Evolutionary conservation across 2,888 invertebrate species (phyloP).

Genomic region (Xestia sexstrigata): DNA sequence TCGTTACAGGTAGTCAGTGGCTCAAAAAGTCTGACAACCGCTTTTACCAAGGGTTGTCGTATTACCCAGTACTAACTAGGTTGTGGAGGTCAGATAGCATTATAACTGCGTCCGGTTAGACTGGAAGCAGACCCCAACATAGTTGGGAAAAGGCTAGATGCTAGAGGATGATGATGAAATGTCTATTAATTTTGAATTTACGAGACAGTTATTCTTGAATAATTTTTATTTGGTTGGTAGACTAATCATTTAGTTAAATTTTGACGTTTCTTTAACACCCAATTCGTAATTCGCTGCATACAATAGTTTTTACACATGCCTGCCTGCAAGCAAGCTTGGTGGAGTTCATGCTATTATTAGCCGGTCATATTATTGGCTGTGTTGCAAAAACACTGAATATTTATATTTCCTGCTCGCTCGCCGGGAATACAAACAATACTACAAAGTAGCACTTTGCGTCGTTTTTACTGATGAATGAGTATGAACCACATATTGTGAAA

Average conservation of each 20-base stretch:
- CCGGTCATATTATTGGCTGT: constrained; percentile 54
- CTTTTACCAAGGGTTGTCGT: too few relatives aligned
- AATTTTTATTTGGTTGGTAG: not conserved
- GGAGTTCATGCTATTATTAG: constrained; percentile 62
- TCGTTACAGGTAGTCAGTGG: too few relatives aligned
- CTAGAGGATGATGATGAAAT: not conserved
- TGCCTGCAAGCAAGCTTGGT: constrained; percentile 60
- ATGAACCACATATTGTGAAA: constrained; percentile 46
- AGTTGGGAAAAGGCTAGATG: too few relatives aligned
- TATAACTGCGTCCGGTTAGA: too few relatives aligned
- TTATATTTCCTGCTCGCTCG: constrained; percentile 64
- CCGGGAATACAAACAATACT: constrained; percentile 61
- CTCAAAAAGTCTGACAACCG: too few relatives aligned
- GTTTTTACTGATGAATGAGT: constrained; percentile 51
- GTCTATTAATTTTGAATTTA: not conserved
- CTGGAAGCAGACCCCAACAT: too few relatives aligned
- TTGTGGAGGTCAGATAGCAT: too few relatives aligned
- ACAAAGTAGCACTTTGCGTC: constrained; percentile 52
- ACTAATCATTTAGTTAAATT: not conserved
- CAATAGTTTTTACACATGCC: constrained; percentile 45
- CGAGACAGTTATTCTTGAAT: not conserved
- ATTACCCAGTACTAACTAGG: too few relatives aligned
- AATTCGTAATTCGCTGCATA: constrained; percentile 28
- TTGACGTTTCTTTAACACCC: constrained; percentile 1
- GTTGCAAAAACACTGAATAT: constrained; percentile 69